Evolutionary conservation across 2,888 invertebrate species (phyloP).

Genomic region (Orchesellides sinensis): DNA sequence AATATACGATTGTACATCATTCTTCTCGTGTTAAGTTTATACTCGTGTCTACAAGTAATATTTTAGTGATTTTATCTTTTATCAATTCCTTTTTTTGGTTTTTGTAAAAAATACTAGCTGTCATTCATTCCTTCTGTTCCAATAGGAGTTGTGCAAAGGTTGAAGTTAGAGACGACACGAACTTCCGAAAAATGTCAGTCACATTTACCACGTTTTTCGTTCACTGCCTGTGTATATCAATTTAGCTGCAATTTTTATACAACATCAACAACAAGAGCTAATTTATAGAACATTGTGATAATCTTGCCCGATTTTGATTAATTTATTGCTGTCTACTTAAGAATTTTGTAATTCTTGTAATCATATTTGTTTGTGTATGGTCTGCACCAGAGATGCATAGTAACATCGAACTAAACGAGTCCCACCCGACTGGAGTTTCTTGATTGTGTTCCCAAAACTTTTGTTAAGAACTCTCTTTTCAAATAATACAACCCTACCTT

Average conservation of each 20-base stretch:
- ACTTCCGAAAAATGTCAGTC: constrained; percentile 16
- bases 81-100: not conserved
- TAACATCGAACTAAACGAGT: no score
- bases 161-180: not conserved
- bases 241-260: not conserved
- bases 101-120: not conserved
- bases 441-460: no score
- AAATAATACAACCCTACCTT: no score
- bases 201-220: constrained; percentile 52
- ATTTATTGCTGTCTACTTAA: constrained; percentile 37
- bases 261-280: constrained; percentile 54
- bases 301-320: constrained; percentile 53
- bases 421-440: no score
- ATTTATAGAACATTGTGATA: constrained; percentile 63
- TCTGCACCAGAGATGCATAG: no score
- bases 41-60: not conserved
- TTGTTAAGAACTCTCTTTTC: no score
- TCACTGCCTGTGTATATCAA: constrained; percentile 56
- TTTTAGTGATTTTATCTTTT: not conserved
- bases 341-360: not conserved
- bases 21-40: not conserved
- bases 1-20: not conserved
- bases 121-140: constrained; percentile 29
- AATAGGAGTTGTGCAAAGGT: not conserved
- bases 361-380: not conserved